Base-by-base conservation (phyloP, 2,797 vertebrate species). In the Parauchenoglanis ngamensis region DNA sequence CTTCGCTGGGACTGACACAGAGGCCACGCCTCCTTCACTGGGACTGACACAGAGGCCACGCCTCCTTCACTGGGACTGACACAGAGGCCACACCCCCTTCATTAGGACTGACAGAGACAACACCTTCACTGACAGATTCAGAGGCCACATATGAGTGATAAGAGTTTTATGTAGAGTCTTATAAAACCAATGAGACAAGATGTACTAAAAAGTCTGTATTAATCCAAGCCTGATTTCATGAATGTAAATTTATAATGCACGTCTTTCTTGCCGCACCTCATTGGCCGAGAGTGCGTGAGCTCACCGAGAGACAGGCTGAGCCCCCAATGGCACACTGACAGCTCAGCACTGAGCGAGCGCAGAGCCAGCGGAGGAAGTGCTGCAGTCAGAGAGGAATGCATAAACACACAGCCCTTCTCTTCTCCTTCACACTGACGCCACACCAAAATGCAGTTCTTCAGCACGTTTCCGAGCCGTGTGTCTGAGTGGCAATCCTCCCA, bases 281-380 rank as follows among this genome's bases (percentile, higher is more conserved):
- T 90, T 90, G 90, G 89, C 68, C 82, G 78, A 52, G 13, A 19
- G 81, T 28, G n/a, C 1, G 25, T 78, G 84, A 61, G 75, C 77
- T 85, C 85, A 56, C 80, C 68, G 84, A 91, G 72, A 81, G 88
- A 89, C 59, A 68, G 23, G 31, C 77, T 85, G 68, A 57, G 70
- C n/a, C n/a, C 80, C 91, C 90, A 92, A 91, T 91, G 54, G 86
- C 4, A 23, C 11, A 75, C 72, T 68, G 88, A 87, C 91, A 91
- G 88, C 90, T 91, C 90, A 85, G 87, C 70, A 57, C 78, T 75
- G 72, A 73, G 46, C 61, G 88, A 83, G 88, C 61, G 8, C 54
- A 77, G 72, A 63, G 84, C 81, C 65, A 86, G 88, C 46, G 59
- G 87, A 90, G 87, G 68, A 85, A 86, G 88, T 83, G 83, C 81